These are phyloP conservation scores for Heterocephalus glaber DNA, from an alignment of 2,113 vertebrate species.

Conservation along the genomic window DNA sequence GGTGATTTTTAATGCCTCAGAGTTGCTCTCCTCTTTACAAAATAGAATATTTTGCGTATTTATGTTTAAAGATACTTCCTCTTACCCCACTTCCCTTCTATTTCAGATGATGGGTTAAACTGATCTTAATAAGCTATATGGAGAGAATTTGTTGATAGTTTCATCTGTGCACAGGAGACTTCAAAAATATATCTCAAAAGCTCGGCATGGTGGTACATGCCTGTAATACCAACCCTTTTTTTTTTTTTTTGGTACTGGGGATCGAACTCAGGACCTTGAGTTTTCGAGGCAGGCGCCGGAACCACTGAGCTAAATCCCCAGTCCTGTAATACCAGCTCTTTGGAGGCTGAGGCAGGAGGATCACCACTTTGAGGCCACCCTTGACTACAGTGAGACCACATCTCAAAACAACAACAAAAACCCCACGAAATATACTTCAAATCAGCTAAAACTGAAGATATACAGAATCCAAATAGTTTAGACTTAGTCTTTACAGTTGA, in stretches of 20 bases:
- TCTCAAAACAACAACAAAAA: not conserved
- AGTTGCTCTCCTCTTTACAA: slow-evolving; percentile 16
- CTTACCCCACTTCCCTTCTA: not conserved
- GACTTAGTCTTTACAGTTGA: not conserved
- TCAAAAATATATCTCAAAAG: not conserved
- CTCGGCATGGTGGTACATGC: not conserved
- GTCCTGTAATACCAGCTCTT: not conserved
- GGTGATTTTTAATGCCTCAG: not conserved
- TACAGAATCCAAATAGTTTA: not conserved
- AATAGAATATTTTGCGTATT: slow-evolving; percentile 11
- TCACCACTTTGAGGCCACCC: not conserved
- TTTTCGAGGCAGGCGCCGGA: too few relatives aligned
- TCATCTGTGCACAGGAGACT: not conserved
- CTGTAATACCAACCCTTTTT: not conserved
- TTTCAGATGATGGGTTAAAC: not conserved
- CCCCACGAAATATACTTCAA: not conserved
- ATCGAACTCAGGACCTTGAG: too few relatives aligned
- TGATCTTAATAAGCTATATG: not conserved
- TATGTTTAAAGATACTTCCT: not conserved
- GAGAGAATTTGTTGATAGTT: not conserved
- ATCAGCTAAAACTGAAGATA: not conserved
- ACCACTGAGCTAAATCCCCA: too few relatives aligned
- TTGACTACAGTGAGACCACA: not conserved
- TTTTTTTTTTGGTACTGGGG: too few relatives aligned
- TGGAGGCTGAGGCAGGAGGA: not conserved